Evolutionary conservation across 2,797 vertebrate genomes (phyloP).

Genomic region (Chlorospingus flavigularis): DNA sequence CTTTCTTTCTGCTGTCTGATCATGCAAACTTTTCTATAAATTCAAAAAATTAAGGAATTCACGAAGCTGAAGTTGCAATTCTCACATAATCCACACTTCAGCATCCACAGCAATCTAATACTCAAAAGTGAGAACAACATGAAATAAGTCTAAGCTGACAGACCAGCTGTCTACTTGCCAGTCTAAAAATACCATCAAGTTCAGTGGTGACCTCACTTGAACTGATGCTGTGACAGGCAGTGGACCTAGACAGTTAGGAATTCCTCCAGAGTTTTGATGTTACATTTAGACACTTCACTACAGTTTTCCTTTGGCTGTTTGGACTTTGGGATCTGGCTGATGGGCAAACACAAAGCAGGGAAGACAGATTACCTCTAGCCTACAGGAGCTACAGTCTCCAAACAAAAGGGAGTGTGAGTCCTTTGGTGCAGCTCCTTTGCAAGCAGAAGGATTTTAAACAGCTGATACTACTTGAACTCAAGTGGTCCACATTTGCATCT

Average conservation of each 20-base stretch:
- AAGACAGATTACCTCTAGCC: not conserved
- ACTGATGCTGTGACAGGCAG: not conserved
- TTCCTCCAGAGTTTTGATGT: not conserved
- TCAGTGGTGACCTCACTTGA: not conserved
- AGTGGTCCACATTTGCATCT: not conserved
- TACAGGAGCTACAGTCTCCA: not conserved
- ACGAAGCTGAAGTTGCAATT: not conserved
- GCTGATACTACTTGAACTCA: not conserved
- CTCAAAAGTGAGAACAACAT: not conserved
- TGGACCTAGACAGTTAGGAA: not conserved
- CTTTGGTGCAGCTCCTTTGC: not conserved
- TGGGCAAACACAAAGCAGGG: not conserved
- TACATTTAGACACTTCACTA: not conserved
- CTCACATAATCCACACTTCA: not conserved
- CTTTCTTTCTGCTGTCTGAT: not conserved
- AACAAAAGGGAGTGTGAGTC: not conserved
- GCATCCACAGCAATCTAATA: accelerated
- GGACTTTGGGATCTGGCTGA: not conserved
- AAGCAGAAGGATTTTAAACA: not conserved
- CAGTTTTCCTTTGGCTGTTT: not conserved
- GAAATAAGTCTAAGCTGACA: not conserved
- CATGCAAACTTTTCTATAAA: not conserved
- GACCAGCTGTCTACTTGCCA: not conserved
- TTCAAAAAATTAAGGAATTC: not conserved
- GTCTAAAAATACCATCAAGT: not conserved